Conservation (phyloP, 2,113 vertebrate species). For the Dasyurus viverrinus region DNA sequence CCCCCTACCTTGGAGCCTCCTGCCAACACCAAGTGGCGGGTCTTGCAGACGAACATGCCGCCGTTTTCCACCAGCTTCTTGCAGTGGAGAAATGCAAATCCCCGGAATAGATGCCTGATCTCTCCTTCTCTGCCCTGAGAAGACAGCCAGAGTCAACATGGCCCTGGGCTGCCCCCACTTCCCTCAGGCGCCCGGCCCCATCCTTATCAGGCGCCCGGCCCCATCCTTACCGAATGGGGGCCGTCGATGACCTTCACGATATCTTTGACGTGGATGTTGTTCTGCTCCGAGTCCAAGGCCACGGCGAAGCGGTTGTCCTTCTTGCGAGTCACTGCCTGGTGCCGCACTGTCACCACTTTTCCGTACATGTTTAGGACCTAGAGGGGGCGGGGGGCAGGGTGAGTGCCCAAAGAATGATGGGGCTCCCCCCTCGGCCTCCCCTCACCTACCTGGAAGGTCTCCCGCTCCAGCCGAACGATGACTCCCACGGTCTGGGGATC, state of each 20-base stretch:
- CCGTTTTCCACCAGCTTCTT: slow-evolving; percentile 98
- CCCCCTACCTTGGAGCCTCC: slow-evolving; percentile 93
- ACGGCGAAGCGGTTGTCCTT: slow-evolving; percentile 97
- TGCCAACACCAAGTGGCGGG: slow-evolving; percentile 92
- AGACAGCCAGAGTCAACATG: background rate
- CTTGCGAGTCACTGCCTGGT: slow-evolving; percentile 94
- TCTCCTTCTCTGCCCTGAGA: slow-evolving; percentile 93
- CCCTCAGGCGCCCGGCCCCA: slow-evolving; percentile 54
- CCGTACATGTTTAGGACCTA: slow-evolving; percentile 97
- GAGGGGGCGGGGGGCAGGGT: background rate
- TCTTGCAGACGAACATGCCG: slow-evolving; percentile 97
- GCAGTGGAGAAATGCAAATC: slow-evolving; percentile 96
- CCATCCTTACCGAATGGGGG: slow-evolving; percentile 90
- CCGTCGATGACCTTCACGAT: slow-evolving; percentile 98
- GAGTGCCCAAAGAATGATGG: background rate
- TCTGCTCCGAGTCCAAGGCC: slow-evolving; percentile 96
- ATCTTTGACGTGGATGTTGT: slow-evolving; percentile 97
- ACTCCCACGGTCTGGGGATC: slow-evolving; percentile 95
- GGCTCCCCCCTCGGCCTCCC: background rate
- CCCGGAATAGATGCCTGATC: slow-evolving; percentile 93
- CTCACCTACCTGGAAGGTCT: slow-evolving; percentile 93
- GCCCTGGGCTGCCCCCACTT: slow-evolving; percentile 76
- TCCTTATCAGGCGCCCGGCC: slow-evolving; percentile 70
- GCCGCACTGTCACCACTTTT: slow-evolving; percentile 93
- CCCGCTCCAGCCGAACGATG: slow-evolving; percentile 94